Conservation (phyloP, 92 coral and sea anemone genomes). For the Heteractis magnifica region DNA sequence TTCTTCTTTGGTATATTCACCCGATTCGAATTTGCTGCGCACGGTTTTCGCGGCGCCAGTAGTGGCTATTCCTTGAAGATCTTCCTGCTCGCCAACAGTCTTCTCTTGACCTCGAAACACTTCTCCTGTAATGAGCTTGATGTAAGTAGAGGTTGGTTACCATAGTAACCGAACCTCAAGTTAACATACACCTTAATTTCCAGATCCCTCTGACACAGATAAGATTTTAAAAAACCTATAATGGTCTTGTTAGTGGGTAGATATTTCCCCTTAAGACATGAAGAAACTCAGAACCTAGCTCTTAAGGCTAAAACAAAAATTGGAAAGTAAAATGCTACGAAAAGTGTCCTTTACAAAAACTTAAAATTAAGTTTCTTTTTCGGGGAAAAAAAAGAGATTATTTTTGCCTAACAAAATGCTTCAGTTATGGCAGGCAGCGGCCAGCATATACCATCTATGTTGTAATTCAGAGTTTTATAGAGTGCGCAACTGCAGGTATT, state of each 20-base stretch:
- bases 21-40: constrained; percentile 59
- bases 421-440: too few relatives aligned
- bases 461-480: too few relatives aligned
- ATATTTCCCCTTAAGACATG: too few relatives aligned
- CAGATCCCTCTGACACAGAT: not conserved
- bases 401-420: too few relatives aligned
- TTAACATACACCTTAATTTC: not conserved
- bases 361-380: too few relatives aligned
- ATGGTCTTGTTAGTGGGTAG: not conserved
- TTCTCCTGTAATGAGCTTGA: constrained; percentile 40
- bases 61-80: constrained; percentile 54
- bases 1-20: constrained; percentile 37
- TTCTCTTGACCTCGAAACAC: constrained; percentile 40
- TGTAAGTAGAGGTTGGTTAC: constrained; percentile 4
- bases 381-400: too few relatives aligned
- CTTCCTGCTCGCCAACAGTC: constrained; percentile 44
- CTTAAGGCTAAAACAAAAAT: too few relatives aligned
- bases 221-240: not conserved
- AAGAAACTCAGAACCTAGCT: too few relatives aligned
- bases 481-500: too few relatives aligned
- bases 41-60: constrained; percentile 65
- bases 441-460: too few relatives aligned
- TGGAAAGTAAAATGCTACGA: too few relatives aligned
- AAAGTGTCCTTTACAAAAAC: too few relatives aligned
- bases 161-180: not conserved